Base-by-base conservation (phyloP, 2,797 vertebrate genomes). In the Cuculus canorus region DNA sequence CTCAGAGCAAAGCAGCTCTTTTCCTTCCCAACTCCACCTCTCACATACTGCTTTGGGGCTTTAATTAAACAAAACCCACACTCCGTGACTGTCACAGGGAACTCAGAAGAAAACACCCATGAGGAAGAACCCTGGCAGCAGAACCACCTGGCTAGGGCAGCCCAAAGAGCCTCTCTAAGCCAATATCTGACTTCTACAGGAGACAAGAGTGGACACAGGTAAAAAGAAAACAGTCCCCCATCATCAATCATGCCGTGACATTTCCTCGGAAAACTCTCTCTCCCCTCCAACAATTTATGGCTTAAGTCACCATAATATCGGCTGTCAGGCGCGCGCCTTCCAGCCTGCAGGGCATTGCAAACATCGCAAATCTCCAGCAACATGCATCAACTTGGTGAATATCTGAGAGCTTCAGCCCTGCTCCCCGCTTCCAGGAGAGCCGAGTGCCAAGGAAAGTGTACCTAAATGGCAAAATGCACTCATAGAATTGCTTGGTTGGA, bases 201-300 rank as follows among this genome's bases (percentile, higher is more conserved):
- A 88, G 56, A 48, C 78, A 75, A 59, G 3, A 75, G 50, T 43
- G 81, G 75, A 66, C 83, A 82, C 18, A 5, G 4, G 15, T 24
- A 11, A 17, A 18, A 9, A 24, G 4, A 6, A 8, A 12, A 39
- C 17, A 25, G 18, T 18, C 72, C 43, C 63, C 59, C 43, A 54
- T 65, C 82, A 95, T 96, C 94, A 87, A 93, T 95, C 94, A 96
- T 72, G 39, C 22, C 39, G 82, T 91, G 94, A 85, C 95, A 94
- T 30, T 87, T 94, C 94, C 95, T 93, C 84, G 69, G 78, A 89
- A 89, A 92, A 79, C 80, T 75, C 85, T 15, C 70, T 64, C 41
- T 73, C 86, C 43, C 78, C 86, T 80, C 82, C 89, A 93, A 96
- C 94, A 96, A 96, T 96, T 96, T 96, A 96, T 90, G 83, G 93